Conservation (phyloP, 2,113 vertebrate species). For the Typhlomys cinereus region DNA sequence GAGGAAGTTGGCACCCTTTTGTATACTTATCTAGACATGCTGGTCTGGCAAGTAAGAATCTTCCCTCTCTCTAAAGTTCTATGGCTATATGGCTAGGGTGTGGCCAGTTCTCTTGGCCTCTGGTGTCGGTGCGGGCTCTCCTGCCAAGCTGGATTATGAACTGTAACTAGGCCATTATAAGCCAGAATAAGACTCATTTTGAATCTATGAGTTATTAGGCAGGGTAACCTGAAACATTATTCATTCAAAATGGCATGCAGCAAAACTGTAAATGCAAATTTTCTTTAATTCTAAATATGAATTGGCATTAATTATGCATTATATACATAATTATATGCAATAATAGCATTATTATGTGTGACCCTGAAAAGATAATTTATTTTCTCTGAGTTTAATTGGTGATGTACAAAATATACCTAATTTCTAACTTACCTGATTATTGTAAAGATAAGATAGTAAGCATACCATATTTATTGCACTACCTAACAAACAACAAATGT, state of each 20-base stretch:
- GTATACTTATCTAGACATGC: too few relatives aligned
- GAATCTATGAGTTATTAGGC: too few relatives aligned
- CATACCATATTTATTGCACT: neutral
- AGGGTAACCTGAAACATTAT: too few relatives aligned
- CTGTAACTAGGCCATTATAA: too few relatives aligned
- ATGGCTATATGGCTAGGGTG: too few relatives aligned
- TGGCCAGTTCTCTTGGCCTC: too few relatives aligned
- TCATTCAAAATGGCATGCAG: neutral
- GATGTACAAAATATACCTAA: neutral
- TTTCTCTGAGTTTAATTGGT: constrained; percentile 9
- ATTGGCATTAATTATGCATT: neutral
- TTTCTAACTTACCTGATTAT: neutral
- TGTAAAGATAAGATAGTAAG: neutral
- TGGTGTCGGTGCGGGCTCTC: too few relatives aligned
- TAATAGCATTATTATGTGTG: neutral
- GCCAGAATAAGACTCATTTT: too few relatives aligned
- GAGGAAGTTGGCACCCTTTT: too few relatives aligned
- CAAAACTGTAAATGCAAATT: neutral
- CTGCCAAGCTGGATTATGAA: too few relatives aligned
- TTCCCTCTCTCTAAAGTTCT: too few relatives aligned
- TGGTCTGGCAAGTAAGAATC: too few relatives aligned
- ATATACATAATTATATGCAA: neutral
- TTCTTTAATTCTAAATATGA: constrained; percentile 15
- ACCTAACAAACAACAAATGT: neutral
- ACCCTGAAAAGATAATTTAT: neutral